Base-by-base conservation (phyloP, 92 coral and sea anemone genomes). In the Paragorgia papillata region DNA sequence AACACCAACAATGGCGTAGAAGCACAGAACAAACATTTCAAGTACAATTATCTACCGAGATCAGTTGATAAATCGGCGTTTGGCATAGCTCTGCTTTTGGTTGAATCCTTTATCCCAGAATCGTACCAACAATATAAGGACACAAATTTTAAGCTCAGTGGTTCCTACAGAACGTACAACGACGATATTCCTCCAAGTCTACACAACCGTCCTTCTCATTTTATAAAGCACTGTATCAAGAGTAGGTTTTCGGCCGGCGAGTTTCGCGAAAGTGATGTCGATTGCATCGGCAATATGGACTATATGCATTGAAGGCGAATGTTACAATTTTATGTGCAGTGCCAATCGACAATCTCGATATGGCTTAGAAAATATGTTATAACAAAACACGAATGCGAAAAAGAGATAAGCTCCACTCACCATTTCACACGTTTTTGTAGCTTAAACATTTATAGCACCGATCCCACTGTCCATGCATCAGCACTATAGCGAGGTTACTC, bases 1-100 rank as follows among this genome's bases (percentile, higher is more conserved):
- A 87, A 79, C 68, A 87, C 85, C 4, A 87, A 79, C 66, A 87
- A 87, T 54, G 85, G 80, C 10, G 85, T 84, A 17, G 87, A 89
- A 80, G 78, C 85, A 7, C 92, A 89, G 57, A 89, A 89, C 76
- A 80, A 61, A 27, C 81, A 82, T 25, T 86, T 85, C 10, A 89
- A 83, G 60, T 86, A 89, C 65, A 64, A 48, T 51, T 80, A 74
- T 59, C 80, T 89, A n/a, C 90, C 84, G 1, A 53, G 80, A 51
- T 79, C 90, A 9, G 30, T 79, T 21, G 84, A 86, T 46, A 89
- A 89, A 70, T 89, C 94, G 3, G 90, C 76, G 6, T 86, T 69
- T 71, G 85, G 89, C 4, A 74, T 88, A 34, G 80, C 79, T 7
- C 58, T 71, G 1, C 60, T 80, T 59, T 81, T 85, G 40, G 75